Base-by-base conservation (phyloP, 2,797 vertebrate species). In the Lutjanus argentimaculatus region DNA sequence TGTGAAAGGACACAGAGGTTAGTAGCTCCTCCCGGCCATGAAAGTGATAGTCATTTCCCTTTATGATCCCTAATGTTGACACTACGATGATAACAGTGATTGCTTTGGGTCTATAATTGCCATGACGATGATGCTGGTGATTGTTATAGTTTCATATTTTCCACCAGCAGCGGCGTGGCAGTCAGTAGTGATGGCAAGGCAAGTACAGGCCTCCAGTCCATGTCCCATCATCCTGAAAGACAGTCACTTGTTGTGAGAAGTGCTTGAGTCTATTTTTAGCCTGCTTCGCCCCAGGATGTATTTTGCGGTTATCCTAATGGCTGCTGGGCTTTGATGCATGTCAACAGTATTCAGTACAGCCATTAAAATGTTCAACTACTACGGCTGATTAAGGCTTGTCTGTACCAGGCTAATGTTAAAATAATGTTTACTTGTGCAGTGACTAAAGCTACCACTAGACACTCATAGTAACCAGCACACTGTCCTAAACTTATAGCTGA, bases 261-360 rank as follows among this genome's bases (percentile, higher is more conserved):
- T 63, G 75, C 67, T 36, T 0, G 42, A 25, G 71, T 89, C 86
- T 93, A 91, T 94, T 90, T 92, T 91, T 90, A 90, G 83, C 84
- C 55, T 2, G 52, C 78, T 42, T 62, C 13, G 8, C 73, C 48
- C 43, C 43, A 0, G 87, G 82, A 79, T 81, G 73, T 72, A 51
- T 85, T 93, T 73, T 80, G 68, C 45, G 58, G 75, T 85, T 84
- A 52, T 85, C 84, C 87, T 89, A 86, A 84, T 90, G 85, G 87
- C 89, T 88, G 83, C 85, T 65, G 75, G 76, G 83, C 83, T 85
- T 79, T 79, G 78, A 86, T 86, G 85, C 85, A 61, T 86, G 89
- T 84, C 81, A 80, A 51, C 69, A 63, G 51, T 53, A 68, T 75
- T 72, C 82, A 87, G 55, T 43, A 62, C 74, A 75, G 2, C 2